A percentile compares a stretch with the other conserved stretches of the same genome.
Conservation (phyloP, 1,140 invertebrate genomes). For the Calycopis cecrops region DNA sequence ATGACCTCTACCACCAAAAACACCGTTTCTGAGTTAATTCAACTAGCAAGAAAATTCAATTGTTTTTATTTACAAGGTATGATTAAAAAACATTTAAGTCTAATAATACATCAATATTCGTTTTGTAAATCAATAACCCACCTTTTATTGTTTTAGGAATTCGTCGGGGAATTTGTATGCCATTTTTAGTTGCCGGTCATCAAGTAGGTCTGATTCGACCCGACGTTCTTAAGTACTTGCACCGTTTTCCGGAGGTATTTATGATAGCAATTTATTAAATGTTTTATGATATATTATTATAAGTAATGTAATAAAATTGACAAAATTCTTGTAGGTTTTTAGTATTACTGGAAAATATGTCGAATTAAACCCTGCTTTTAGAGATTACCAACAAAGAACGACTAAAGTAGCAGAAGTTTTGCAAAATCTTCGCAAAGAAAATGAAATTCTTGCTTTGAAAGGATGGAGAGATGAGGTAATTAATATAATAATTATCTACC, state of each 20-base stretch:
- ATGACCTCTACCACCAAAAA: slow-evolving; percentile 58
- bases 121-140: slow-evolving; percentile 13
- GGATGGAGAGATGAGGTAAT: slow-evolving; percentile 93
- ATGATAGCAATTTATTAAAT: background rate
- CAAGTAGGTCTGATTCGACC: slow-evolving; percentile 91
- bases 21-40: slow-evolving; percentile 76
- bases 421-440: slow-evolving; percentile 81
- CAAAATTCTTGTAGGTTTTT: slow-evolving; percentile 76
- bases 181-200: slow-evolving; percentile 90
- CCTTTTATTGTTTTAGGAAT: slow-evolving; percentile 75
- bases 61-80: slow-evolving; percentile 90
- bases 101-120: slow-evolving; percentile 35
- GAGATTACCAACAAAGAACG: slow-evolving; percentile 88
- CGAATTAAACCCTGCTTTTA: slow-evolving; percentile 88
- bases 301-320: background rate
- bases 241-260: slow-evolving; percentile 86
- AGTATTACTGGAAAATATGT: slow-evolving; percentile 82
- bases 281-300: background rate
- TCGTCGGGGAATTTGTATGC: slow-evolving; percentile 84
- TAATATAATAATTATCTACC: no score
- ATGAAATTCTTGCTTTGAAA: slow-evolving; percentile 79
- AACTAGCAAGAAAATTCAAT: slow-evolving; percentile 88
- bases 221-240: slow-evolving; percentile 86
- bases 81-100: slow-evolving; percentile 42
- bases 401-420: slow-evolving; percentile 87